Percentiles rank a stretch among this genome's conserved stretches.
phyloP scores from a whole-genome alignment of 1,140 invertebrate species.

The Pseudomyrmex flavicornis region DNA sequence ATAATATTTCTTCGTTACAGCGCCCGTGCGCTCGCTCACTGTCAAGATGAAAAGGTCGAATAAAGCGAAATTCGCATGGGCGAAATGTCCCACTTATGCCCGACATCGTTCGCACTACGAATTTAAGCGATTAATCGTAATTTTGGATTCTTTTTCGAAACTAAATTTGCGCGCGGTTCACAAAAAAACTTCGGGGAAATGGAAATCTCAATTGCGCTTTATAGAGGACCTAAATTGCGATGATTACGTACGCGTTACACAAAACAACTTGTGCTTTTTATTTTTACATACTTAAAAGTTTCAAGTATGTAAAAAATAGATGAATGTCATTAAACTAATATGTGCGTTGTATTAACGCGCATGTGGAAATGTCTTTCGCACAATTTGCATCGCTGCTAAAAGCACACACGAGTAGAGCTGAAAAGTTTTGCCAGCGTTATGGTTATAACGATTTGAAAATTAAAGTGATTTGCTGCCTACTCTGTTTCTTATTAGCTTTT shows the following conservation, averaged over 20 bases:
- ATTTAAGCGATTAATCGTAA: slow-evolving; percentile 43
- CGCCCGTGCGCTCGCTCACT: background rate
- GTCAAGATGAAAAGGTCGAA: slow-evolving; percentile 3
- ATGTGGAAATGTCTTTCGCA: slow-evolving; percentile 25
- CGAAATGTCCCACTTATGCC: slow-evolving; percentile 17
- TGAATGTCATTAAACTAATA: slow-evolving; percentile 11
- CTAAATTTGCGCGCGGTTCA: background rate
- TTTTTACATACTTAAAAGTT: background rate
- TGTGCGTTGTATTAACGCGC: slow-evolving; percentile 1
- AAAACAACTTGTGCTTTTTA: background rate
- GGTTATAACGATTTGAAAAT: slow-evolving; percentile 54
- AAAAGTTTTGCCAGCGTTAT: slow-evolving; percentile 42
- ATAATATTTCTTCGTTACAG: slow-evolving; percentile 57
- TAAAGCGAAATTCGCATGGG: slow-evolving; percentile 9
- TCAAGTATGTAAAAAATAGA: background rate
- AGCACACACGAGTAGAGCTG: slow-evolving; percentile 30
- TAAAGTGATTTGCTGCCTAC: slow-evolving; percentile 53
- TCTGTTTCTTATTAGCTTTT: slow-evolving; percentile 53
- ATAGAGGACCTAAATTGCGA: background rate
- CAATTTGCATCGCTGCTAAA: slow-evolving; percentile 39
- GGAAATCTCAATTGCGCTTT: background rate
- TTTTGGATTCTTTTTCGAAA: slow-evolving; percentile 29
- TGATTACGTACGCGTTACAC: background rate
- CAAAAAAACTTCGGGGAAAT: background rate
- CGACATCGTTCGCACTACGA: slow-evolving; percentile 10